Percentiles rank a stretch among this genome's conserved stretches.
These are phyloP conservation scores for Syngnathus scovelli DNA, from an alignment of 2,113 vertebrate genomes.

Conservation along the genomic window DNA sequence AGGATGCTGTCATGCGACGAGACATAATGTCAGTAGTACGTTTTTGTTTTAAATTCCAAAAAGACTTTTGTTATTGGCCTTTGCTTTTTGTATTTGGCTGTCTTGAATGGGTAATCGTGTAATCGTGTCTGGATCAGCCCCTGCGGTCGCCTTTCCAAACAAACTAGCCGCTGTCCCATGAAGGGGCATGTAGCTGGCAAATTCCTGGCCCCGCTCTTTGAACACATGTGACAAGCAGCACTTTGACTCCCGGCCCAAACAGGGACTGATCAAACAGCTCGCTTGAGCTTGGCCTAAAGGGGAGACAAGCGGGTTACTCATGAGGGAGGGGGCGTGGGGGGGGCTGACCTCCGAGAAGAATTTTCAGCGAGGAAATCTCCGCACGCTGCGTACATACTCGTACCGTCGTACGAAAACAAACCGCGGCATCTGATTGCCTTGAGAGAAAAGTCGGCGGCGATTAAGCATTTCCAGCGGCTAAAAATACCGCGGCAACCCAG, in stretches of 20 bases:
- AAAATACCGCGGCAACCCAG: slow-evolving; percentile 40
- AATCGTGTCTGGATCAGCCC: background rate
- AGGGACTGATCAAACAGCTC: slow-evolving; percentile 56
- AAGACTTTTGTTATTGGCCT: background rate
- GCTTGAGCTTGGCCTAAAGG: slow-evolving; percentile 45
- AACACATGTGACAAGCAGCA: slow-evolving; percentile 49
- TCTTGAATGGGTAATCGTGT: background rate
- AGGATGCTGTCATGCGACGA: too few relatives aligned
- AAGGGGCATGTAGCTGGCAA: slow-evolving; percentile 42
- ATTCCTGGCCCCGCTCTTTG: slow-evolving; percentile 50
- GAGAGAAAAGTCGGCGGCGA: slow-evolving; percentile 35
- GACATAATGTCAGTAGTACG: too few relatives aligned
- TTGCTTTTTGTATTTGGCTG: background rate
- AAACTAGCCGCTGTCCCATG: slow-evolving; percentile 34
- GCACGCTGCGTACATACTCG: slow-evolving; percentile 41
- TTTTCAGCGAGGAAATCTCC: slow-evolving; percentile 48
- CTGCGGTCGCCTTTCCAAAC: slow-evolving; percentile 17
- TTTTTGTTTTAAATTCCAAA: background rate
- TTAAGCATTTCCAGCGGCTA: slow-evolving; percentile 40
- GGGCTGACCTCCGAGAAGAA: slow-evolving; percentile 32
- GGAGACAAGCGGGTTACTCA: slow-evolving; percentile 51
- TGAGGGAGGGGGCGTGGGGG: slow-evolving; percentile 19
- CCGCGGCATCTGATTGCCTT: slow-evolving; percentile 20
- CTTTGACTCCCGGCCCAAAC: slow-evolving; percentile 48
- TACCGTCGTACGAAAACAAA: slow-evolving; percentile 24